phyloP scores from a whole-genome alignment of 2,113 vertebrate species.

The Poeciliopsis retropinna region DNA sequence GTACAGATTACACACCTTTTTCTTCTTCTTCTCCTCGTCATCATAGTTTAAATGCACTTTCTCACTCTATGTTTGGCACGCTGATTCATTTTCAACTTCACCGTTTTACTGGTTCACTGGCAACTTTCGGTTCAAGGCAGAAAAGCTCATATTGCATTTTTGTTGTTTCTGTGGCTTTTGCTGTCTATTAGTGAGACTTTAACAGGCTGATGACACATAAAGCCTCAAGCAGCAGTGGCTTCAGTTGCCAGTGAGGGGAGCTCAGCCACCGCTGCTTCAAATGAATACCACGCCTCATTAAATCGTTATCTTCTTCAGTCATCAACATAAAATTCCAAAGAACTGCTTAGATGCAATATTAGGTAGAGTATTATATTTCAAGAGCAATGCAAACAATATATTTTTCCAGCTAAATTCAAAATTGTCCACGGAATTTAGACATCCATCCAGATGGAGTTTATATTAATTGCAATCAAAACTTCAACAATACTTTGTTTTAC shows the following conservation, averaged over 20 bases:
- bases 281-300: background rate
- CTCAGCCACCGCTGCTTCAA: background rate
- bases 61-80: background rate
- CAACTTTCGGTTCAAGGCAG: background rate
- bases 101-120: background rate
- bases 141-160: background rate
- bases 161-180: background rate
- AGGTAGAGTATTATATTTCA: background rate
- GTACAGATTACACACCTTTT: background rate
- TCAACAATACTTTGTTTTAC: background rate
- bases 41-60: background rate
- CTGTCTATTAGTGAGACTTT: background rate
- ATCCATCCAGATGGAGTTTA: background rate
- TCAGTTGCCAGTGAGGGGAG: background rate
- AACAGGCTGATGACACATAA: background rate
- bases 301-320: background rate
- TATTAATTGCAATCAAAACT: background rate
- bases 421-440: background rate
- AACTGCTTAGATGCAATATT: background rate
- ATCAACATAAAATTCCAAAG: background rate
- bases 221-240: background rate
- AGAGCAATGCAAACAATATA: background rate
- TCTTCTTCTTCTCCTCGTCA: background rate
- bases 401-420: background rate
- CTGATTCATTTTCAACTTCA: background rate